Conservation (phyloP, 2,113 vertebrate genomes). For the Talpa occidentalis region DNA sequence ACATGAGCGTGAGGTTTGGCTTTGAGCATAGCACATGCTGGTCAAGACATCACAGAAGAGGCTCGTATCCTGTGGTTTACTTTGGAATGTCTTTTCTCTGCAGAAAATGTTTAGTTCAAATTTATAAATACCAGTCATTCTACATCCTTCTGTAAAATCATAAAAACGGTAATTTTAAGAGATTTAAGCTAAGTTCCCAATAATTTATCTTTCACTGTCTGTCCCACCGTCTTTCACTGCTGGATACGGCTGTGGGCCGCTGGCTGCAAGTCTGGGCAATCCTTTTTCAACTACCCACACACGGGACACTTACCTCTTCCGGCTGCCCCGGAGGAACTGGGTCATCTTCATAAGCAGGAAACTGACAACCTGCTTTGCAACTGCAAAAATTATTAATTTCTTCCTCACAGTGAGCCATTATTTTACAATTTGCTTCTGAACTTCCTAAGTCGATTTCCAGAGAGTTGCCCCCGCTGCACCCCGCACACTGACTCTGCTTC, state of each 20-base stretch:
- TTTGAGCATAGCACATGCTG: fast-evolving
- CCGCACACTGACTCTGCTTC: slow-evolving; percentile 91
- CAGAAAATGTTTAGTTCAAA: neutral
- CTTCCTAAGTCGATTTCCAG: slow-evolving; percentile 85
- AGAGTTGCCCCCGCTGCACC: slow-evolving; percentile 90
- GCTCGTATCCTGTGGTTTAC: neutral
- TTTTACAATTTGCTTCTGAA: slow-evolving; percentile 88
- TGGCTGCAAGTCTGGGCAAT: neutral
- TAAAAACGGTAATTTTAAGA: neutral
- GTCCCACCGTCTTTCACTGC: neutral
- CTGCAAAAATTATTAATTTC: slow-evolving; percentile 85
- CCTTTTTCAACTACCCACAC: neutral
- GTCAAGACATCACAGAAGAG: neutral
- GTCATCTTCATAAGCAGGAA: slow-evolving; percentile 90
- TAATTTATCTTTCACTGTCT: neutral
- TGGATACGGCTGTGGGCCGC: neutral
- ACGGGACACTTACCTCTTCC: slow-evolving; percentile 89
- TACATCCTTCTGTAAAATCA: neutral
- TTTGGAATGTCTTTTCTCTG: neutral
- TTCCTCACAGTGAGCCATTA: slow-evolving; percentile 90
- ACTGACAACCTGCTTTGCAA: slow-evolving; percentile 89
- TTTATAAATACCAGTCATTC: neutral
- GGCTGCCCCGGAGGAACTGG: slow-evolving; percentile 89
- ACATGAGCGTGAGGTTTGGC: fast-evolving
- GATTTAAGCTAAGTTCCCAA: neutral